Percentiles rank a stretch among this genome's conserved stretches.
Conservation (phyloP, 1,140 invertebrate genomes). For the Vanessa atalanta region DNA sequence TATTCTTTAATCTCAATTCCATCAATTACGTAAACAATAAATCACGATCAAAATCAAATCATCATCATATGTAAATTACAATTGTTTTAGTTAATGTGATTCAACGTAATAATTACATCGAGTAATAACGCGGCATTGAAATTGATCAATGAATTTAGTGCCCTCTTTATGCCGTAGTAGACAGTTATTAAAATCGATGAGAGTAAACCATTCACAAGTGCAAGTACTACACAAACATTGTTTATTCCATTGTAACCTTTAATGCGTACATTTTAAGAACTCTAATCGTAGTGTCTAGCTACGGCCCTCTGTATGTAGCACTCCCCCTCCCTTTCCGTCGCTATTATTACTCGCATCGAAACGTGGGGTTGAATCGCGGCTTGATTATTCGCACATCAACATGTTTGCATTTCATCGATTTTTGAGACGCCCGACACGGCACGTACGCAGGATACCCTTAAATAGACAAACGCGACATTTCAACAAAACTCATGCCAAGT, state of each 20-base stretch:
- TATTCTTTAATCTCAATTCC: too few relatives aligned
- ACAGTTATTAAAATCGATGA: slow-evolving; percentile 51
- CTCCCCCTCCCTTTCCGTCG: slow-evolving; percentile 48
- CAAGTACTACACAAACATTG: slow-evolving; percentile 34
- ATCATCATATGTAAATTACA: background rate
- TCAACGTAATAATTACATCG: slow-evolving; percentile 3
- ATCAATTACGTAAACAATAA: background rate
- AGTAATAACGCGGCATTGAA: slow-evolving; percentile 13
- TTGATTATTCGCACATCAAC: slow-evolving; percentile 76
- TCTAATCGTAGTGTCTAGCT: slow-evolving; percentile 11
- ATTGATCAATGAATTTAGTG: slow-evolving; percentile 33
- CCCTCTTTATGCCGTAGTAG: slow-evolving; percentile 34
- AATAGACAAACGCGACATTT: slow-evolving; percentile 27
- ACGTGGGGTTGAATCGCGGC: slow-evolving; percentile 62
- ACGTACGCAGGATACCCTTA: slow-evolving; percentile 40
- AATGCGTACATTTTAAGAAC: slow-evolving; percentile 7
- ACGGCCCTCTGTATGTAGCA: slow-evolving; percentile 22
- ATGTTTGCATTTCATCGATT: slow-evolving; percentile 77
- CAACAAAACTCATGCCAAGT: slow-evolving; percentile 2
- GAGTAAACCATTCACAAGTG: slow-evolving; percentile 48
- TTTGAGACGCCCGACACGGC: slow-evolving; percentile 50
- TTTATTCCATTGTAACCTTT: slow-evolving; percentile 24
- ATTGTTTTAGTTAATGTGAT: background rate
- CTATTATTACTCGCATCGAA: slow-evolving; percentile 66
- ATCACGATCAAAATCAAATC: background rate